Conservation (phyloP, 2,113 vertebrate species). For the Rhinopomastus cyanomelas region DNA sequence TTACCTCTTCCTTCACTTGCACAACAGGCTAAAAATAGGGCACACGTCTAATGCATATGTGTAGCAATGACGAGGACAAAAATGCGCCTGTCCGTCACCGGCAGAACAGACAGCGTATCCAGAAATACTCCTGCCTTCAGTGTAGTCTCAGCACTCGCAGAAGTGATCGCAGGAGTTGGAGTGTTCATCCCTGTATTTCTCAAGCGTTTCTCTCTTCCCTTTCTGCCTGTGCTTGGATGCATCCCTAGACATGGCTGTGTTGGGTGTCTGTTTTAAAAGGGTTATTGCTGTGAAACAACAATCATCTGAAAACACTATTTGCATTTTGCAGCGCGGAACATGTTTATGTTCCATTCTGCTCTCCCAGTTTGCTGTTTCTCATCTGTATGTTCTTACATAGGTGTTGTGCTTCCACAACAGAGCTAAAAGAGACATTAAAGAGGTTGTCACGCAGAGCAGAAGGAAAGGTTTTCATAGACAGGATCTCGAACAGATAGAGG, state of each 20-base stretch:
- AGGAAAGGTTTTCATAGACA: neutral
- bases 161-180: neutral
- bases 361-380: neutral
- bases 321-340: neutral
- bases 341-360: neutral
- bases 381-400: neutral
- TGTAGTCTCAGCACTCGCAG: neutral
- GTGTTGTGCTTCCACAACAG: neutral
- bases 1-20: neutral
- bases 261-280: neutral
- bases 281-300: neutral
- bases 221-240: neutral
- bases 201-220: neutral
- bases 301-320: neutral
- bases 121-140: neutral
- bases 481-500: neutral
- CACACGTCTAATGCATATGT: conserved; percentile 3
- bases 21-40: conserved; percentile 23
- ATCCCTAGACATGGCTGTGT: neutral
- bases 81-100: neutral
- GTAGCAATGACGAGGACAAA: neutral
- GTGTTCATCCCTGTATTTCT: neutral
- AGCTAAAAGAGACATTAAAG: neutral
- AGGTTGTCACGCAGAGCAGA: neutral
- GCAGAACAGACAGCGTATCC: neutral